Base-by-base conservation (phyloP, 2,888 invertebrate species). In the Megaustenia siamemsis region DNA sequence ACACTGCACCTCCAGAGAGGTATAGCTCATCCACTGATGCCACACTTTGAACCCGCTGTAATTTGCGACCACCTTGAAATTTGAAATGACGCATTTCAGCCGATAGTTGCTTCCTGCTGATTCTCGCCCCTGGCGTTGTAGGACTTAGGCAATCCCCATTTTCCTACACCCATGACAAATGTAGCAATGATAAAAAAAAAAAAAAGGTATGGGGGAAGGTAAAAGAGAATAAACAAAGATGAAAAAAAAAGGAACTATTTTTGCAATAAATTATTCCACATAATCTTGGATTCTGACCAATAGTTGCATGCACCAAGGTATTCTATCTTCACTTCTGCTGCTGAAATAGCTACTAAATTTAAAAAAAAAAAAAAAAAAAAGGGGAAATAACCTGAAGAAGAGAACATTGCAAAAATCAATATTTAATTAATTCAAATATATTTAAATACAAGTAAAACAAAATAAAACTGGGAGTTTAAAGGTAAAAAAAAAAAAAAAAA, bases 51-150 rank as follows among this genome's bases (percentile, higher is more conserved):
- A 91, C 92, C 89, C 93, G 93, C 91, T 92, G 91, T 87, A 93
- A 89, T 90, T 92, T 93, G 88, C 87, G 86, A 96, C 97, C 97
- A 96, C 97, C 98, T 97, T 98, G 98, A 95, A 97, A 97, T 96
- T 96, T 82, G 93, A 93, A 83, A 91, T 92, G 80, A 90, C 90
- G 91, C 91, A 90, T 91, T 94, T 94, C 92, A 95, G 94, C 89
- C 18, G 80, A 85, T 38, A 91, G 91, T 89, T 91, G 92, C 86
- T 90, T 90, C 86, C 89, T 91, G 73, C 82, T 53, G 49, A 60
- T 77, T 71, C 75, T 77, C 15, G 71, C 80, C 40, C 76, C 80
- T 21, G 80, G 32, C 5, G 82, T 43, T 40, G 96, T 95, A 90
- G 96, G 95, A 93, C 96, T 96, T 93, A 96, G 95, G 95, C 96